Evolutionary conservation across 2,113 vertebrate species (phyloP).

Genomic region (Orcinus orca): DNA sequence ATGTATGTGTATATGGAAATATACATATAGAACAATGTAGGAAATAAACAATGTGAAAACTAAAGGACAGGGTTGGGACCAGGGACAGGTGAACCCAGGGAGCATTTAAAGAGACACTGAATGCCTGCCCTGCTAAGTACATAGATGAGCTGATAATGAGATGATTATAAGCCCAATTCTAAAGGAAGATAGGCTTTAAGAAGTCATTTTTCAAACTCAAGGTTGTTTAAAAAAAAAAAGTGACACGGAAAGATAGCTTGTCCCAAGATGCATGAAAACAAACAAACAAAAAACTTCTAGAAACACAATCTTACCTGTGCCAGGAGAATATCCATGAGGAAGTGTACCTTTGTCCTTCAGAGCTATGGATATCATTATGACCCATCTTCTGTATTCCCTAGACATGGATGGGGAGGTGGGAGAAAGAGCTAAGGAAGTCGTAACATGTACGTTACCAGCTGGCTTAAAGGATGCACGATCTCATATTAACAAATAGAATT

Average conservation of each 20-base stretch:
- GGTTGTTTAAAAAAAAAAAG: neutral
- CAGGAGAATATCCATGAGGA: neutral
- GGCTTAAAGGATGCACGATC: fast-evolving
- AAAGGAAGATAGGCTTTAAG: neutral
- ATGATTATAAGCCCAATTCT: neutral
- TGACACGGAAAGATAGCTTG: neutral
- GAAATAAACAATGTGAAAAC: neutral
- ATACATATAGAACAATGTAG: neutral
- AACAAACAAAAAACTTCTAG: neutral
- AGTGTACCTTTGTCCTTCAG: neutral
- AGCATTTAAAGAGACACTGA: neutral
- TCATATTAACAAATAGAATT: neutral
- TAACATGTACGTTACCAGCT: neutral
- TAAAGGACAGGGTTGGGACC: neutral
- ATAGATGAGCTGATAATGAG: too few relatives aligned
- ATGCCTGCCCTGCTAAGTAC: neutral
- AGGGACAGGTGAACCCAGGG: neutral
- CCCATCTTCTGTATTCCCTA: neutral
- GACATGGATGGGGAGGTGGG: neutral
- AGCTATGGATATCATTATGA: neutral
- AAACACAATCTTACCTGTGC: neutral
- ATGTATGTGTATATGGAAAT: too few relatives aligned
- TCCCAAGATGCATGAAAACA: neutral
- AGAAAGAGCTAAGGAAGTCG: neutral
- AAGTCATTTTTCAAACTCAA: neutral